Conservation (phyloP, 2,797 vertebrate species). For the Brotula barbata region DNA sequence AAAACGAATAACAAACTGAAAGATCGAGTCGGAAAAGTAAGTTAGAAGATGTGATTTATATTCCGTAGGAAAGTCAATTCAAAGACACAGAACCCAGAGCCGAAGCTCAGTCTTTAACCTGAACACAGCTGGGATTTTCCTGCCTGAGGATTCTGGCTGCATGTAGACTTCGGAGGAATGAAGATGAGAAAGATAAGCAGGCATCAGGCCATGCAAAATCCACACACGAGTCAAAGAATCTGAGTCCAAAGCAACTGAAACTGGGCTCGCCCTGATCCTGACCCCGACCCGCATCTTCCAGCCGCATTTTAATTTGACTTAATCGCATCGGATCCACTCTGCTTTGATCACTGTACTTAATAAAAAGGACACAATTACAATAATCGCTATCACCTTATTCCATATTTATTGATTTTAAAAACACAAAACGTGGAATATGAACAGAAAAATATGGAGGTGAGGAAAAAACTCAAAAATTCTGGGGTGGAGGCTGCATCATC, state of each 20-base stretch:
- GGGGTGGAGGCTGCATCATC: constrained; percentile 9
- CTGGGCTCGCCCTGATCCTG: no score
- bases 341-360: no score
- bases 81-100: background rate
- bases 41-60: background rate
- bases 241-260: constrained; percentile 18
- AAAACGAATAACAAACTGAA: background rate
- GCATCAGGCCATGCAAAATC: background rate
- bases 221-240: constrained; percentile 25
- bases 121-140: background rate
- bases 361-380: no score
- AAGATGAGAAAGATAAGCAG: constrained; percentile 18
- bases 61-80: background rate
- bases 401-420: no score
- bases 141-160: background rate
- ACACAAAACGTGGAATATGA: no score
- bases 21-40: no score
- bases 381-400: no score
- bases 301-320: no score
- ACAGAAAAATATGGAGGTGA: no score
- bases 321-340: background rate
- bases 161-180: constrained; percentile 2
- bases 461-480: constrained; percentile 6
- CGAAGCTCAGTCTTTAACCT: constrained; percentile 1
- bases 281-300: no score